These are phyloP conservation scores for Lutraria lutraria DNA, from an alignment of 2,888 invertebrate genomes.

Conservation along the genomic window DNA sequence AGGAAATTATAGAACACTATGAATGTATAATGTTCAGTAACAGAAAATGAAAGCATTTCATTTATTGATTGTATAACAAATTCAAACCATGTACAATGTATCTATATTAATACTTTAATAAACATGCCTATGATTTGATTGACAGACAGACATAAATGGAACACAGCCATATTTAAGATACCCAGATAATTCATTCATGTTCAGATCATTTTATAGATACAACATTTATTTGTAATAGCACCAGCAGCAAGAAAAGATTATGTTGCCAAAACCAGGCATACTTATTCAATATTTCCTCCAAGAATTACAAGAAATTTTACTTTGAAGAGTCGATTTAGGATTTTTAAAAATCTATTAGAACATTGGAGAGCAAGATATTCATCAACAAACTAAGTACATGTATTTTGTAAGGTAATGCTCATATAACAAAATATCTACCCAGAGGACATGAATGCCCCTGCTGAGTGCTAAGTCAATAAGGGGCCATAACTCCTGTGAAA, in stretches of 20 bases:
- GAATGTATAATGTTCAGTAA: not conserved
- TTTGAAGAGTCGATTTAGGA: not conserved
- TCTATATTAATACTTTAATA: not conserved
- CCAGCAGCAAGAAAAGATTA: not conserved
- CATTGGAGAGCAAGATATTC: no score
- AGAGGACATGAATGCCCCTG: no score
- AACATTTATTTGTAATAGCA: no score
- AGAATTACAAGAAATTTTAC: not conserved
- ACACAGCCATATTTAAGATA: not conserved
- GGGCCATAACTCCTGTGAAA: no score
- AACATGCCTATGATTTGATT: not conserved
- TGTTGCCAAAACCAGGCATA: not conserved
- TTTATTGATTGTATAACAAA: not conserved
- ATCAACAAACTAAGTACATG: no score
- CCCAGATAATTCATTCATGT: not conserved
- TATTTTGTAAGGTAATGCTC: no score
- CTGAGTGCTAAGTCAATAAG: no score
- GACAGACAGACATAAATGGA: not conserved
- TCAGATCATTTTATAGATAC: not conserved
- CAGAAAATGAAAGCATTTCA: not conserved
- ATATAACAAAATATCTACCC: no score
- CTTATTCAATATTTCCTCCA: not conserved
- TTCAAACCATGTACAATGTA: not conserved
- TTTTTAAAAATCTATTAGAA: no score
- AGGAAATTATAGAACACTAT: not conserved